Evolutionary conservation across 2,797 vertebrate species (phyloP).

Genomic region (Helarctos malayanus): DNA sequence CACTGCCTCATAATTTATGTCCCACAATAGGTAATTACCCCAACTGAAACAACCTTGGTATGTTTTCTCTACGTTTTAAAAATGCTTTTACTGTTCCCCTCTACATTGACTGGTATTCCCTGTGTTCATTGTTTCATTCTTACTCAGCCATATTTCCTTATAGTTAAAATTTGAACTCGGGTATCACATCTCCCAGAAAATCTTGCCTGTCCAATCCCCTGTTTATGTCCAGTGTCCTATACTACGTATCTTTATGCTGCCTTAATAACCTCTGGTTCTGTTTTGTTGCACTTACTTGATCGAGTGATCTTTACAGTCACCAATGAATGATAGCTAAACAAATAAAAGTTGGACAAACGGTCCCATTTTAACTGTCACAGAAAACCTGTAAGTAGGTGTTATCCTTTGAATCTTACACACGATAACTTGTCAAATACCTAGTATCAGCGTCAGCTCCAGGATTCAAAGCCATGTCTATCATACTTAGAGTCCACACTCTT

Average conservation of each 20-base stretch:
- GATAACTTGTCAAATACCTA: not conserved
- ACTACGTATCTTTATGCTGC: not conserved
- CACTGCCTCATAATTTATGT: not conserved
- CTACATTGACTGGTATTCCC: not conserved
- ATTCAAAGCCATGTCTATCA: not conserved
- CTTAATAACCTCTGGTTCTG: not conserved
- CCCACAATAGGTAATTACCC: not conserved
- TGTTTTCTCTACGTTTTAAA: not conserved
- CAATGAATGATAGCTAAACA: not conserved
- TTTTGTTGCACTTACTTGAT: not conserved
- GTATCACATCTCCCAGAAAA: not conserved
- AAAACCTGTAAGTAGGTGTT: not conserved
- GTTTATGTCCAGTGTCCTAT: not conserved
- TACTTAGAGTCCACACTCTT: not conserved
- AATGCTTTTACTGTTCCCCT: not conserved
- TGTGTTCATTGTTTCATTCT: not conserved
- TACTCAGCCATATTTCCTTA: not conserved
- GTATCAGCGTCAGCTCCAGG: not conserved
- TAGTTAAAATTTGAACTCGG: not conserved
- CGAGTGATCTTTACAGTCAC: not conserved
- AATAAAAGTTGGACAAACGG: not conserved
- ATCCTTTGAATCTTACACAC: not conserved
- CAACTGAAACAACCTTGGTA: not conserved
- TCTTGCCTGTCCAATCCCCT: not conserved
- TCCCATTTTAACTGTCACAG: slow-evolving; percentile 6